phyloP scores from a whole-genome alignment of 2,113 vertebrate genomes.

The Cyrtonyx montezumae region DNA sequence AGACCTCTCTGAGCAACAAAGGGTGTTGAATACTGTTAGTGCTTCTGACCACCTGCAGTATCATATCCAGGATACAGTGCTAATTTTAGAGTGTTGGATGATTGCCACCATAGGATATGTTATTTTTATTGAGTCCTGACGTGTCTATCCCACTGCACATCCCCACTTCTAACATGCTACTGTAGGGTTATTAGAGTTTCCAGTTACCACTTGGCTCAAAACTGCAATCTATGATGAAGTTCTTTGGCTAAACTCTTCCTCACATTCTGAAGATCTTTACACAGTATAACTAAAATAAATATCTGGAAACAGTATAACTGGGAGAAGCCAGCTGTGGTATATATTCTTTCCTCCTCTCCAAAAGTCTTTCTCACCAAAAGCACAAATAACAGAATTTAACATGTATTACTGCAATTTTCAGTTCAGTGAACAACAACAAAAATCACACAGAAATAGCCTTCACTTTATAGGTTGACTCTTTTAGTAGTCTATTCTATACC shows the following conservation, averaged over 20 bases:
- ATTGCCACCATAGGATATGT: not conserved
- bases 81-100: conserved; percentile 65
- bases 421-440: not conserved
- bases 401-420: not conserved
- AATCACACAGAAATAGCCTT: not conserved
- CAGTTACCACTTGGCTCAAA: not conserved
- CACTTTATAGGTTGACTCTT: not conserved
- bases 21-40: not conserved
- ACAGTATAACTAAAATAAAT: not conserved
- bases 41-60: not conserved
- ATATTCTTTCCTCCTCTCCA: not conserved
- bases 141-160: not conserved
- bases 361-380: not conserved
- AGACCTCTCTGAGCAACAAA: not conserved
- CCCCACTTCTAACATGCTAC: not conserved
- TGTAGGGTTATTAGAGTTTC: not conserved
- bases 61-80: not conserved
- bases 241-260: not conserved
- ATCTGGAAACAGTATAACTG: not conserved
- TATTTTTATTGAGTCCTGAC: conserved; percentile 53
- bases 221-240: not conserved
- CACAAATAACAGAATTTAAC: not conserved
- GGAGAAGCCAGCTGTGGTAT: not conserved
- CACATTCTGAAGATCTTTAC: not conserved
- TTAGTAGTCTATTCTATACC: fast-evolving